Conservation (phyloP, 1,140 invertebrate genomes). For the Mercenaria mercenaria region DNA sequence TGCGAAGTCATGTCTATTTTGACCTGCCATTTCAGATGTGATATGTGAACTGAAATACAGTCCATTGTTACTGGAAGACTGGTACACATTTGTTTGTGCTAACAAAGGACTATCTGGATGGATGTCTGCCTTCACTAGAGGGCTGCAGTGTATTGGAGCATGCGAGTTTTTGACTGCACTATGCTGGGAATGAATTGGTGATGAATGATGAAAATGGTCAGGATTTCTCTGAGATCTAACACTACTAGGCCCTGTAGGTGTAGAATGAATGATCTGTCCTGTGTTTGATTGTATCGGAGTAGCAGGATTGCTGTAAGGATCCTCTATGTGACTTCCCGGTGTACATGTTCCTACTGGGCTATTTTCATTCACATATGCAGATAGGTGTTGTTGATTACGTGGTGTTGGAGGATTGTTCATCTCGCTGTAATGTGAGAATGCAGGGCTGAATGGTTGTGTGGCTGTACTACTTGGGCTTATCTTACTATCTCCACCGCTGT, state of each 20-base stretch:
- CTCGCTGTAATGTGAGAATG: slow-evolving; percentile 32
- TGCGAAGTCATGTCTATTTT: not conserved
- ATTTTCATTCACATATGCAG: not conserved
- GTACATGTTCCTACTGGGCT: slow-evolving; percentile 2
- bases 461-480: slow-evolving; percentile 28
- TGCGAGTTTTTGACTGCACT: not conserved
- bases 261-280: not conserved
- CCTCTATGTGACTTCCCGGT: not conserved
- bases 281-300: slow-evolving; percentile 38
- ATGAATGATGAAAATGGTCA: slow-evolving; percentile 10
- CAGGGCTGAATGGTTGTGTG: slow-evolving; percentile 46
- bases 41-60: slow-evolving; percentile 34
- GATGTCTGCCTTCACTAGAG: slow-evolving; percentile 45
- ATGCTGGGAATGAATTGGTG: slow-evolving; percentile 3
- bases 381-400: not conserved
- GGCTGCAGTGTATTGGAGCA: slow-evolving; percentile 31
- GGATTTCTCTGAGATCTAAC: not conserved
- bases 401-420: slow-evolving; percentile 6
- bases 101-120: slow-evolving; percentile 19
- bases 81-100: not conserved
- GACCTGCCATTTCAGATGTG: not conserved
- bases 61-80: not conserved
- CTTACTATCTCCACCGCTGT: not conserved
- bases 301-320: slow-evolving; percentile 31
- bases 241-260: slow-evolving; percentile 31